A percentile compares a stretch with the other conserved stretches of the same genome.
phyloP scores from a whole-genome alignment of 1,140 invertebrate genomes.

The Zaprionus nigranus region DNA sequence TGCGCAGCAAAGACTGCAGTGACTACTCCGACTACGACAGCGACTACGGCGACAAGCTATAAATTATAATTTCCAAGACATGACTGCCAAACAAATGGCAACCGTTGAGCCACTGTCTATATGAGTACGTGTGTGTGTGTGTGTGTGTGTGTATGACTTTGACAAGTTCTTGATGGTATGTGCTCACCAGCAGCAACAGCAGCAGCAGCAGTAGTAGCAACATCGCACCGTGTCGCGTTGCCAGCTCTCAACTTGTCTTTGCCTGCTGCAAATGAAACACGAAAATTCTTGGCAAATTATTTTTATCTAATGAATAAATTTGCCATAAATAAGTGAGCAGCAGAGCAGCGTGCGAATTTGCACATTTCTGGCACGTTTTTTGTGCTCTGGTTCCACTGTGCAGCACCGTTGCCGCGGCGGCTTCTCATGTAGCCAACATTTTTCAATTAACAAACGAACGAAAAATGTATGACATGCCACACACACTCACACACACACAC shows the following conservation, averaged over 20 bases:
- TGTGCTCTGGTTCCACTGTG: slow-evolving; percentile 15
- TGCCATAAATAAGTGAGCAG: slow-evolving; percentile 2
- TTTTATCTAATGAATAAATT: slow-evolving; percentile 2
- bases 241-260: background rate
- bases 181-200: slow-evolving; percentile 21
- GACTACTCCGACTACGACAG: background rate
- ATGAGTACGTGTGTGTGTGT: slow-evolving; percentile 21
- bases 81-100: slow-evolving; percentile 64
- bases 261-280: background rate
- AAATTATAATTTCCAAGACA: slow-evolving; percentile 81
- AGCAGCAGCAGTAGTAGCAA: background rate
- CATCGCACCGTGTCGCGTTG: slow-evolving; percentile 21
- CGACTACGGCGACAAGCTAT: slow-evolving; percentile 51
- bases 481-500: slow-evolving; percentile 68
- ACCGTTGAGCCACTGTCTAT: slow-evolving; percentile 34
- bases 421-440: slow-evolving; percentile 74
- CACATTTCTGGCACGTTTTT: background rate
- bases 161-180: slow-evolving; percentile 76
- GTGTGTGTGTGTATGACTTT: slow-evolving; percentile 60
- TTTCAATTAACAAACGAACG: slow-evolving; percentile 83
- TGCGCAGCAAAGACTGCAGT: background rate
- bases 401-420: slow-evolving; percentile 21
- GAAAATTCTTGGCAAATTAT: background rate
- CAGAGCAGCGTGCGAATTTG: background rate
- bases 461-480: slow-evolving; percentile 79